Conservation (phyloP, 1,140 invertebrate species). For the Ceratina calcarata region DNA sequence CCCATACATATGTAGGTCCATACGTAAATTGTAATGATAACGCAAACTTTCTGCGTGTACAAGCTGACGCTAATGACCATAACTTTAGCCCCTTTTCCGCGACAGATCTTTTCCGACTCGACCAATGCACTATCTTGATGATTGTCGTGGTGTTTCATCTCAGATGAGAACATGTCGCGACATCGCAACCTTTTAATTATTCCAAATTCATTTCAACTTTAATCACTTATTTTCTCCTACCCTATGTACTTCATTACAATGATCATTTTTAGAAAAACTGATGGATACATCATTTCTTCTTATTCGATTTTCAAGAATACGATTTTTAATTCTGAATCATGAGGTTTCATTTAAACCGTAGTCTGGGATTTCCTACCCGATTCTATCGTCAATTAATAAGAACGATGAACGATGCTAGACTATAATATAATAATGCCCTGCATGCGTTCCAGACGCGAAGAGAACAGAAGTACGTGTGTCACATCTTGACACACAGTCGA, state of each 20-base stretch:
- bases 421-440: background rate
- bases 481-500: slow-evolving; percentile 35
- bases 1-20: no score
- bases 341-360: no score
- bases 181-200: background rate
- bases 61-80: slow-evolving; percentile 33
- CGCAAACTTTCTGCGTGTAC: slow-evolving; percentile 4
- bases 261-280: no score
- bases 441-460: background rate
- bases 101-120: slow-evolving; percentile 24
- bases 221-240: no score
- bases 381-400: no score
- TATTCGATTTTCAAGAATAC: no score
- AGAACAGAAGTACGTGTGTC: slow-evolving; percentile 21
- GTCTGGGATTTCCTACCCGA: no score
- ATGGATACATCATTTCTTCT: no score
- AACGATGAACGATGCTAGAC: no score
- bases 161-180: background rate
- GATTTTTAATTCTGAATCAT: no score
- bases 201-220: no score
- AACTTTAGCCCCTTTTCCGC: slow-evolving; percentile 24
- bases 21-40: background rate
- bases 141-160: slow-evolving; percentile 17
- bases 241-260: no score
- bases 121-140: slow-evolving; percentile 23